Evolutionary conservation across 2,797 vertebrate species (phyloP).

Genomic region (Xenentodon cancila): DNA sequence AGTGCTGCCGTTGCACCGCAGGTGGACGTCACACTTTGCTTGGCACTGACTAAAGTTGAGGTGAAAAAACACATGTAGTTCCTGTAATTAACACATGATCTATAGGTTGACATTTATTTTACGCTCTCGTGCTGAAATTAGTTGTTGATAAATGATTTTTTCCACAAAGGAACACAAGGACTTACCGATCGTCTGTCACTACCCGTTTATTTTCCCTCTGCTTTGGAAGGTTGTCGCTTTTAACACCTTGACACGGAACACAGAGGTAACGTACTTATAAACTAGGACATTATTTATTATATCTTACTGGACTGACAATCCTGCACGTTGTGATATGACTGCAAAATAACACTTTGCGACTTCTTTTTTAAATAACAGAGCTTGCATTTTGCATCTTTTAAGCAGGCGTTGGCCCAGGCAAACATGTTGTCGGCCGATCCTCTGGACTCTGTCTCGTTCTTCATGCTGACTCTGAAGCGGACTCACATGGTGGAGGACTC

Average conservation of each 20-base stretch:
- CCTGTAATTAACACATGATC: too few relatives aligned
- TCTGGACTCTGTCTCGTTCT: conserved; percentile 23
- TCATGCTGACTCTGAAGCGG: conserved; percentile 69
- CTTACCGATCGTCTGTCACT: conserved; percentile 67
- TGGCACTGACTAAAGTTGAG: conserved; percentile 11
- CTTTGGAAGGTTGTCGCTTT: conserved; percentile 58
- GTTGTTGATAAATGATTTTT: background rate
- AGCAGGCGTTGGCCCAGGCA: fast-evolving
- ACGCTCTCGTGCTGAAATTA: background rate
- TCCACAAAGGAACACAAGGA: conserved; percentile 48
- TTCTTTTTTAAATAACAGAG: conserved; percentile 34
- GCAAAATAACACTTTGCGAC: background rate
- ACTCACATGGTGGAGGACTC: conserved; percentile 77
- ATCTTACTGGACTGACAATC: background rate
- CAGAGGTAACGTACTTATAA: conserved; percentile 54
- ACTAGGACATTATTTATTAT: background rate
- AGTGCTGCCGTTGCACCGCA: fast-evolving
- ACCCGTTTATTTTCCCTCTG: conserved; percentile 75
- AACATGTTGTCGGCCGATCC: fast-evolving
- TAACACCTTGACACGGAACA: background rate
- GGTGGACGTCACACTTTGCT: conserved; percentile 43
- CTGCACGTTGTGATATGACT: background rate
- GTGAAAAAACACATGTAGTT: conserved; percentile 44
- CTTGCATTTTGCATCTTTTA: fast-evolving
- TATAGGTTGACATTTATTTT: too few relatives aligned